These are phyloP conservation scores for Lasaia peninsularis DNA, from an alignment of 1,140 invertebrate species.

Conservation along the genomic window DNA sequence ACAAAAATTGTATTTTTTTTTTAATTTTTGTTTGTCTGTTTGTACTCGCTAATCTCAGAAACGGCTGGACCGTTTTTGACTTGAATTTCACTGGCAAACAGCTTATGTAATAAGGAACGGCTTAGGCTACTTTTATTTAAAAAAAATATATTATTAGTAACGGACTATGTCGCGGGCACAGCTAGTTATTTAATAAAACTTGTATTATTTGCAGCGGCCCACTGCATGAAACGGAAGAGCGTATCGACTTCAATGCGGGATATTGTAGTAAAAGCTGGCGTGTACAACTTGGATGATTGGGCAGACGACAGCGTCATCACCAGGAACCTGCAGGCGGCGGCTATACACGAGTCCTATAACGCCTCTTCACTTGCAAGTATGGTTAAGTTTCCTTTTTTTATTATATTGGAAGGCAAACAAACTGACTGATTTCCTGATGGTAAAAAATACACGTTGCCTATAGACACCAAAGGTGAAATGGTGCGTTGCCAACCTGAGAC, in stretches of 20 bases:
- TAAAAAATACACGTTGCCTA: neutral
- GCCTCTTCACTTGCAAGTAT: constrained; percentile 51
- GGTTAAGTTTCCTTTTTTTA: constrained; percentile 13
- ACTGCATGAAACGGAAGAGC: constrained; percentile 70
- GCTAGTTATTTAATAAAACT: constrained; percentile 25
- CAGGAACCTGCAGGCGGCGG: constrained; percentile 43
- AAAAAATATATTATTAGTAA: no score
- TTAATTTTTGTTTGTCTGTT: no score
- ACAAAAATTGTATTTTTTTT: no score
- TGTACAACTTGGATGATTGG: constrained; percentile 73
- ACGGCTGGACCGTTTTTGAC: no score
- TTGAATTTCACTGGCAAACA: no score
- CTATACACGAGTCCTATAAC: constrained; percentile 54
- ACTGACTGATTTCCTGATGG: neutral
- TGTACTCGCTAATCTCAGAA: no score
- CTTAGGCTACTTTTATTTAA: no score
- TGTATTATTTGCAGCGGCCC: constrained; percentile 61
- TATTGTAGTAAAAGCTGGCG: constrained; percentile 65
- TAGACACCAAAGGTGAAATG: no score
- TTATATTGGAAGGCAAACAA: neutral
- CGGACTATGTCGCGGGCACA: no score
- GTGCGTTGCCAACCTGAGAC: no score
- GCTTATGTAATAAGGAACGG: no score
- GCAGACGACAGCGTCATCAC: constrained; percentile 59
- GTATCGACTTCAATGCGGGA: constrained; percentile 45